Evolutionary conservation across 2,888 invertebrate genomes (phyloP).

Genomic region (Pseudococcus longispinus): DNA sequence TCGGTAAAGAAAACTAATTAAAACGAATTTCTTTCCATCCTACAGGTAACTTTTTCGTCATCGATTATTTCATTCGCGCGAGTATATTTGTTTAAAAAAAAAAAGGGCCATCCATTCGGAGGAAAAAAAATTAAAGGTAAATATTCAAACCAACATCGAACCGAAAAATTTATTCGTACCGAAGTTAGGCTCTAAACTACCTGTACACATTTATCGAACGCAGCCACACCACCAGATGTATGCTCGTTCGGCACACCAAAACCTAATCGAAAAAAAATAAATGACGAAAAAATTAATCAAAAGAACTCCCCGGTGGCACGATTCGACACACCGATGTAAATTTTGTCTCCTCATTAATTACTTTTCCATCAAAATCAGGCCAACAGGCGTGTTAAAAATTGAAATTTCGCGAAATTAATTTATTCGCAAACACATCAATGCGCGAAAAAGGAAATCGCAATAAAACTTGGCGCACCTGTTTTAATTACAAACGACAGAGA

Average conservation of each 20-base stretch:
- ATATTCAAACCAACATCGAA: not conserved
- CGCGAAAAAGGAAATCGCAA: constrained; percentile 38
- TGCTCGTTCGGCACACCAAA: not conserved
- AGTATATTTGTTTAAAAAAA: not conserved
- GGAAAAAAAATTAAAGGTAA: not conserved
- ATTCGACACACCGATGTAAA: constrained; percentile 17
- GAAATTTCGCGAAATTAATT: constrained; percentile 40
- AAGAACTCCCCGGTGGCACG: not conserved
- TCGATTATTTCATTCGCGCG: not conserved
- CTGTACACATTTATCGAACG: not conserved
- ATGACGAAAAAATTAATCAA: constrained; percentile 23
- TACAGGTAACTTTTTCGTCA: not conserved
- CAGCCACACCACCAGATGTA: not conserved
- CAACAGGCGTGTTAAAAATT: constrained; percentile 39
- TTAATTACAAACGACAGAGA: constrained; percentile 38
- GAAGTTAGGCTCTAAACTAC: not conserved
- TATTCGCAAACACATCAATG: constrained; percentile 31
- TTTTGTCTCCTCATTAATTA: constrained; percentile 13
- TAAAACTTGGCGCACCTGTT: constrained; percentile 35
- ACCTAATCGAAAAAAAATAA: constrained; percentile 6
- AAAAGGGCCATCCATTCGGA: not conserved
- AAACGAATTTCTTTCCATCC: not conserved
- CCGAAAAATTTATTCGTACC: not conserved
- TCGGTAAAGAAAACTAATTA: constrained; percentile 3
- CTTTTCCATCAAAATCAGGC: constrained; percentile 34